phyloP scores from a whole-genome alignment of 2,888 invertebrate genomes.

The Ypsolopha sequella region DNA sequence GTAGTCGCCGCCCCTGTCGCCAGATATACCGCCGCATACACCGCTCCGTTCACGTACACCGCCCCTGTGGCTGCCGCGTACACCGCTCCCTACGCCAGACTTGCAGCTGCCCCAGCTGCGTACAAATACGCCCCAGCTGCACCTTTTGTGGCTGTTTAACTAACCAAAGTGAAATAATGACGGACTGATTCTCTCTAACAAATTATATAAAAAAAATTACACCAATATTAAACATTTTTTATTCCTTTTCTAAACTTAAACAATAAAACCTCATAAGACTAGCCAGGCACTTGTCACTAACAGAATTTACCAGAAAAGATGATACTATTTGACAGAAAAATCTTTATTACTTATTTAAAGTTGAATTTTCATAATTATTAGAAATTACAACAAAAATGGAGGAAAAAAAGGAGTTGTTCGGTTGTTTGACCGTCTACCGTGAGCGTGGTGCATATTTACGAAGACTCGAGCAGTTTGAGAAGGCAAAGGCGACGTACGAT shows the following conservation, averaged over 20 bases:
- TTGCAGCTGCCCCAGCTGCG: slow-evolving; percentile 16
- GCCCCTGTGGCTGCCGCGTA: slow-evolving; percentile 36
- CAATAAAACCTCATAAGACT: not conserved
- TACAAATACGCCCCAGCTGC: slow-evolving; percentile 33
- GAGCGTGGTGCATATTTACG: slow-evolving; percentile 53
- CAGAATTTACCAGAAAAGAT: not conserved
- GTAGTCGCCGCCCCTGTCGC: slow-evolving; percentile 20
- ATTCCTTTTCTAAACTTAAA: not conserved
- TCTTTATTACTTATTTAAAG: slow-evolving; percentile 2
- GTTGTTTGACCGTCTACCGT: slow-evolving; percentile 53
- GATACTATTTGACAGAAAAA: not conserved
- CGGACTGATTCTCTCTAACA: slow-evolving; percentile 17
- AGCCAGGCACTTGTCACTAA: not conserved
- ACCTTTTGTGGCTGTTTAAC: slow-evolving; percentile 36
- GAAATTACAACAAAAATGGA: slow-evolving; percentile 32
- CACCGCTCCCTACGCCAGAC: slow-evolving; percentile 19
- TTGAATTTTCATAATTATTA: slow-evolving; percentile 8
- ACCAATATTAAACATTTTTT: not conserved
- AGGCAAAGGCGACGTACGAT: slow-evolving; percentile 52
- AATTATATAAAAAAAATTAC: not conserved
- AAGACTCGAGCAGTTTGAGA: slow-evolving; percentile 56
- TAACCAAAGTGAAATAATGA: not conserved
- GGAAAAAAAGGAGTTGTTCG: slow-evolving; percentile 47
- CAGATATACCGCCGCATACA: slow-evolving; percentile 32
- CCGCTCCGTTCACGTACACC: slow-evolving; percentile 24